These are phyloP conservation scores for Anoplophora glabripennis DNA, from an alignment of 1,140 invertebrate species.

Conservation along the genomic window DNA sequence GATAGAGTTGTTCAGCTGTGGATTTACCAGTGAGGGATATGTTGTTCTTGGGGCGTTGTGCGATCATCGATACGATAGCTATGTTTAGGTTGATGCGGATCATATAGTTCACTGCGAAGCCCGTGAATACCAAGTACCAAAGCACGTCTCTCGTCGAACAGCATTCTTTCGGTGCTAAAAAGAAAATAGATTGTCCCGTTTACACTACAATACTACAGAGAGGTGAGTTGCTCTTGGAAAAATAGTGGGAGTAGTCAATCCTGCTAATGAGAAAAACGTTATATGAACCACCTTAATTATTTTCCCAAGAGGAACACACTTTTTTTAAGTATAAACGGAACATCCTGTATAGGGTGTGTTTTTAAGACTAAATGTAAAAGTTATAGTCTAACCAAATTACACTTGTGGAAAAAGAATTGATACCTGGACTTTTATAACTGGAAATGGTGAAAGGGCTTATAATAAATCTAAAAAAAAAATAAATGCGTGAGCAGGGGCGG, in stretches of 20 bases:
- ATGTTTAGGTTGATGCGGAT: conserved; percentile 80
- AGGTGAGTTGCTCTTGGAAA: background rate
- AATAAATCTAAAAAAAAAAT: too few relatives aligned
- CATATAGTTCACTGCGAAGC: conserved; percentile 77
- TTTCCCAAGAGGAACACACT: too few relatives aligned
- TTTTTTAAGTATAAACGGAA: too few relatives aligned
- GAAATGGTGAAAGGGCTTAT: too few relatives aligned
- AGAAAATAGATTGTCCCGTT: background rate
- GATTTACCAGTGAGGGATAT: conserved; percentile 39
- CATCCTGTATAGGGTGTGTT: too few relatives aligned
- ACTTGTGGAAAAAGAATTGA: too few relatives aligned
- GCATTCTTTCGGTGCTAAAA: conserved; percentile 27
- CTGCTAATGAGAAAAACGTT: background rate
- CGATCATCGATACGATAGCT: conserved; percentile 83
- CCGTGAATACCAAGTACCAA: conserved; percentile 67
- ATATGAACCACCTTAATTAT: too few relatives aligned
- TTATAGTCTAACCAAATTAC: too few relatives aligned
- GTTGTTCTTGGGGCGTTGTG: conserved; percentile 38
- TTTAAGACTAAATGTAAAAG: too few relatives aligned
- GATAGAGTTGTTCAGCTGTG: conserved; percentile 8
- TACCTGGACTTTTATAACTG: too few relatives aligned
- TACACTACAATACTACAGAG: background rate
- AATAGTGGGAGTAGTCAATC: background rate
- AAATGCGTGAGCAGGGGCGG: too few relatives aligned
- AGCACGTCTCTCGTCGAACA: conserved; percentile 49